Evolutionary conservation across 2,113 vertebrate genomes (phyloP).

Genomic region (Caranx ignobilis): DNA sequence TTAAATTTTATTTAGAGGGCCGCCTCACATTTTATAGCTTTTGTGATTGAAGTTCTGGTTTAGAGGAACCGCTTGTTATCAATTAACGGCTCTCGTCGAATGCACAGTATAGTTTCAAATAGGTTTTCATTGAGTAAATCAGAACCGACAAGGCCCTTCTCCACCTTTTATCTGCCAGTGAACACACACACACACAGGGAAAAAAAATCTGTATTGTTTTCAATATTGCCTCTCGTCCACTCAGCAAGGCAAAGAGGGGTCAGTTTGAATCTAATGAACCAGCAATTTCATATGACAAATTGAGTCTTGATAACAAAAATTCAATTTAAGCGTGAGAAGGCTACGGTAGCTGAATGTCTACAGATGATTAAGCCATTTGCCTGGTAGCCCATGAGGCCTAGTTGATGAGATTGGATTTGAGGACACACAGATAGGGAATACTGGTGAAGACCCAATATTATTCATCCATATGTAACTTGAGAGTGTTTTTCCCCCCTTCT

Average conservation of each 20-base stretch:
- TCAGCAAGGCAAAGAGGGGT: slow-evolving; percentile 53
- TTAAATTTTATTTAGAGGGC: slow-evolving; percentile 32
- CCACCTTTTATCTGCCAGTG: neutral
- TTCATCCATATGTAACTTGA: slow-evolving; percentile 29
- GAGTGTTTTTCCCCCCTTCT: neutral
- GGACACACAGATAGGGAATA: slow-evolving; percentile 8
- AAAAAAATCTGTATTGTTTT: slow-evolving; percentile 29
- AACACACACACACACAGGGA: neutral
- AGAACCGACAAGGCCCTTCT: slow-evolving; percentile 29
- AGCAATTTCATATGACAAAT: slow-evolving; percentile 68
- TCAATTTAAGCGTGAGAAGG: slow-evolving; percentile 54
- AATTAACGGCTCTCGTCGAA: slow-evolving; percentile 31
- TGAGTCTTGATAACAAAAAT: slow-evolving; percentile 62
- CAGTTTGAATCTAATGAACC: slow-evolving; percentile 69
- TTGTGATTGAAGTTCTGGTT: slow-evolving; percentile 37
- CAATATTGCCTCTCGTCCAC: slow-evolving; percentile 29
- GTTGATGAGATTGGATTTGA: slow-evolving; percentile 58
- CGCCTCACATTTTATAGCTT: slow-evolving; percentile 18
- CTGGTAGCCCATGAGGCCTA: slow-evolving; percentile 36
- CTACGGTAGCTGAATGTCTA: slow-evolving; percentile 53
- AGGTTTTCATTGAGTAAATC: slow-evolving; percentile 38
- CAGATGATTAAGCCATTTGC: slow-evolving; percentile 61
- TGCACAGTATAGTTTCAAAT: slow-evolving; percentile 22
- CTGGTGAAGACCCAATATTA: slow-evolving; percentile 10
- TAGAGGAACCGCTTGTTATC: slow-evolving; percentile 46